Evolutionary conservation across 2,797 vertebrate genomes (phyloP), one percentile per base, ranked within the genome.

Genomic region (Hoplostethus atlanticus): DNA sequence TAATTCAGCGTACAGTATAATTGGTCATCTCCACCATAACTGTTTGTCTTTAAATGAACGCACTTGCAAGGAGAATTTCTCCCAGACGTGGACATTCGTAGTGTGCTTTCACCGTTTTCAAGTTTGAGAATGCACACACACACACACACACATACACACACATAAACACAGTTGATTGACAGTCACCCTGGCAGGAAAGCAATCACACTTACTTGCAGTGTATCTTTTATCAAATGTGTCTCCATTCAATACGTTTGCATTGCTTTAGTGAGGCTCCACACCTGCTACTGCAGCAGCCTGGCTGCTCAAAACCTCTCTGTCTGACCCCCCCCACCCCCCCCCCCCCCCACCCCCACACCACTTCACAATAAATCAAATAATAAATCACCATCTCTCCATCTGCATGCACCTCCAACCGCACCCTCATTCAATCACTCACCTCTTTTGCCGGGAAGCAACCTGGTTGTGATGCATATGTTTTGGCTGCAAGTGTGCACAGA

Each of bases 241-340:
- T 77, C 59, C 68, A 73, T 80, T 74, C 65, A 81, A 52, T 73
- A 83, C 80, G 76, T 65, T 86, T 87, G 77, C 62, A 65, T 80
- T 48, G 57, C 73, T 78, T 69, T 15, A 25, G 66, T 44, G 56
- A 80, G 65, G 74, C 62, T 34, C 50, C 46, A 70, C 83, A 84
- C 76, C 81, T 88, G 83, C 83, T 82, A 46, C 17, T 15, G 48
- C n/a, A 42, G 44, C 57, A 50, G 63, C n/a, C 3, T 54, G 25
- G 11, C 38, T 40, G n/a, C n/a, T n/a, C n/a, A n/a, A n/a, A 28
- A 48, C 55, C 57, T 63, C 30, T 68, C 21, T 1, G 40, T 72
- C 48, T 62, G 59, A 50, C 17, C 30, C 73, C 21, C 36, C 68
- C 34, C 63, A 25, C 30, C 73, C 21, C 36, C 68, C 34, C 63